These are phyloP conservation scores for Thyatira batis DNA, from an alignment of 2,888 invertebrate species.

Conservation along the genomic window DNA sequence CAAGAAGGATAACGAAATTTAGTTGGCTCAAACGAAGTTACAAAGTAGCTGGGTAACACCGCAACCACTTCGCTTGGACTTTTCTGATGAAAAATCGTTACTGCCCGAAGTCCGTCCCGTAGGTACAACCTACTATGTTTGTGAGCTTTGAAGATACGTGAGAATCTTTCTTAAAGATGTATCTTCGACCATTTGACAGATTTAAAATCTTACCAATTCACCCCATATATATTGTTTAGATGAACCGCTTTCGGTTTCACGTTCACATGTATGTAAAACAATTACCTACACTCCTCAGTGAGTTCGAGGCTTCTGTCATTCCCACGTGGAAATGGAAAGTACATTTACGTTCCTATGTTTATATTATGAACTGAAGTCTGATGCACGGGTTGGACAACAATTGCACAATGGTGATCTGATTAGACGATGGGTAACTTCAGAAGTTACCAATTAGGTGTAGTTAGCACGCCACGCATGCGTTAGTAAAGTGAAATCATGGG, in stretches of 20 bases:
- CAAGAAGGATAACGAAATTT: conserved; percentile 5
- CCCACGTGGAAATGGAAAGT: conserved; percentile 48
- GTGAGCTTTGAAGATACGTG: not conserved
- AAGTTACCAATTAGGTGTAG: conserved; percentile 25
- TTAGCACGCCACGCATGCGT: conserved; percentile 14
- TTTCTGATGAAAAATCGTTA: not conserved
- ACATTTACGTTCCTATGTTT: conserved; percentile 29
- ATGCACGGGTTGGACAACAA: conserved; percentile 27
- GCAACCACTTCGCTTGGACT: not conserved
- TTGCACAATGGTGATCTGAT: conserved; percentile 40
- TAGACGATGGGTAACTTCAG: conserved; percentile 27
- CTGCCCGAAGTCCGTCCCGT: not conserved
- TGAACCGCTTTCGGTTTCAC: conserved; percentile 24
- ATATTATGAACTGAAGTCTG: conserved; percentile 8
- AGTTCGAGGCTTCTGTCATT: conserved; percentile 14
- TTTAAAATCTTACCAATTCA: conserved; percentile 1
- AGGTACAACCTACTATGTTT: too few relatives aligned
- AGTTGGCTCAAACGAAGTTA: not conserved
- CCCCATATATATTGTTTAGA: conserved; percentile 9
- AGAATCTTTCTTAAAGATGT: not conserved
- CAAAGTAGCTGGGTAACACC: not conserved
- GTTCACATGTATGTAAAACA: conserved; percentile 21
- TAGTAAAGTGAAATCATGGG: conserved; percentile 10
- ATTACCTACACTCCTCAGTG: conserved; percentile 10
- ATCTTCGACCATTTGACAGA: not conserved